phyloP scores from a whole-genome alignment of 2,797 vertebrate species.

The Bovichtus variegatus region DNA sequence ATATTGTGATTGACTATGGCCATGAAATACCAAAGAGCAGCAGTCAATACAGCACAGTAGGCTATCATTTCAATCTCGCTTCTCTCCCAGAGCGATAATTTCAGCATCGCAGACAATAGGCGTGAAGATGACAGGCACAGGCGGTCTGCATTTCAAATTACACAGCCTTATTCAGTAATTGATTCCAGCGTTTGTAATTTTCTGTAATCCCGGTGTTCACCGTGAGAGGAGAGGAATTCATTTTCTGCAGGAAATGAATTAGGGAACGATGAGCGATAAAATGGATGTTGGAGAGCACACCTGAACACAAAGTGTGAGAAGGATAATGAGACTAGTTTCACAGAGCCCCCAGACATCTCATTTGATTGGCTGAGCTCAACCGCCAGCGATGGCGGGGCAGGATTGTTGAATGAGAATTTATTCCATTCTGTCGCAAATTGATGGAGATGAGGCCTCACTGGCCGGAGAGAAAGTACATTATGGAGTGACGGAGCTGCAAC shows the following conservation, averaged over 20 bases:
- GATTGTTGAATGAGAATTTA: constrained; percentile 63
- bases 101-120: constrained; percentile 56
- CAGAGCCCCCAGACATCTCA: constrained; percentile 43
- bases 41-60: constrained; percentile 30
- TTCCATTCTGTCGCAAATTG: constrained; percentile 71
- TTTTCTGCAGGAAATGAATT: constrained; percentile 78
- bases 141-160: constrained; percentile 54
- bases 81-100: constrained; percentile 39
- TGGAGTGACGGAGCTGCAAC: constrained; percentile 35
- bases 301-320: constrained; percentile 65
- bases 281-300: constrained; percentile 75
- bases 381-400: constrained; percentile 53
- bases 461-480: constrained; percentile 62
- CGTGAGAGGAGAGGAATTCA: constrained; percentile 69
- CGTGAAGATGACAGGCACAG: constrained; percentile 55
- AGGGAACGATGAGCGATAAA: constrained; percentile 60
- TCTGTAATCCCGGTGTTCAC: constrained; percentile 69
- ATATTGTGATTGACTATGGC: constrained; percentile 39
- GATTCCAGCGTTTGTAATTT: constrained; percentile 75
- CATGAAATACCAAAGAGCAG: constrained; percentile 42
- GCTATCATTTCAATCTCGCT: constrained; percentile 40
- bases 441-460: constrained; percentile 66
- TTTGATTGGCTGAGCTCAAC: constrained; percentile 68
- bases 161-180: constrained; percentile 67
- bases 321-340: constrained; percentile 69